Evolutionary conservation across 1,140 invertebrate species (phyloP).

Genomic region (Cydia fagiglandana): DNA sequence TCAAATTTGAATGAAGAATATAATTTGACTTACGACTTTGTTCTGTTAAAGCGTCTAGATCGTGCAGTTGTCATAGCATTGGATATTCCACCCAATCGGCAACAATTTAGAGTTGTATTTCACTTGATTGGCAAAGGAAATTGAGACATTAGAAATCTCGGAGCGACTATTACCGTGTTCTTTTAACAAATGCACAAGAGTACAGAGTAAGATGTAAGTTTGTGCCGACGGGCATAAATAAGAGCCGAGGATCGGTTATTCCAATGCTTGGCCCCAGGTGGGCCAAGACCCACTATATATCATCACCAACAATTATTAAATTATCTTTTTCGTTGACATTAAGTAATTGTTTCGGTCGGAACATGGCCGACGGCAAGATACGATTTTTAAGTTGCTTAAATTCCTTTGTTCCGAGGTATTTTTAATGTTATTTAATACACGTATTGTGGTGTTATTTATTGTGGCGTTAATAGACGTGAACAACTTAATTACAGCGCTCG

Average conservation of each 20-base stretch:
- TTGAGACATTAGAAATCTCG: conserved; percentile 78
- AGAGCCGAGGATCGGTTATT: conserved; percentile 70
- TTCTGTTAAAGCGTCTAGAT: conserved; percentile 41
- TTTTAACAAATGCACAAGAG: conserved; percentile 75
- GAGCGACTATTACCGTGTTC: conserved; percentile 76
- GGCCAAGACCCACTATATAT: conserved; percentile 70
- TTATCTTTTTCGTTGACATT: conserved; percentile 78
- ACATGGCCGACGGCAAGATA: conserved; percentile 59
- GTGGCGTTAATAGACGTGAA: conserved; percentile 7
- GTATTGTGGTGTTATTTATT: conserved; percentile 29
- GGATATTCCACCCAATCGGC: conserved; percentile 43
- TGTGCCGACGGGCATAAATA: conserved; percentile 73
- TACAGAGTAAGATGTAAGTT: conserved; percentile 74
- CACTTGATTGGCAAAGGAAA: conserved; percentile 48
- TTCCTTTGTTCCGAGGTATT: conserved; percentile 50
- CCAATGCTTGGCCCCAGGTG: conserved; percentile 72
- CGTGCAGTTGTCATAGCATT: conserved; percentile 51
- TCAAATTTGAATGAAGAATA: conserved; percentile 41
- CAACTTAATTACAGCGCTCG: conserved; percentile 19
- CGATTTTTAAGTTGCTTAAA: conserved; percentile 56
- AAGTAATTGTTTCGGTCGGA: conserved; percentile 75
- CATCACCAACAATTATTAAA: conserved; percentile 77
- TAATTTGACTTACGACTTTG: conserved; percentile 49
- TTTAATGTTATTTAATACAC: conserved; percentile 16
- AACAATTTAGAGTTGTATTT: conserved; percentile 47